Evolutionary conservation across 2,113 vertebrate species (phyloP).

Genomic region (Meriones unguiculatus): DNA sequence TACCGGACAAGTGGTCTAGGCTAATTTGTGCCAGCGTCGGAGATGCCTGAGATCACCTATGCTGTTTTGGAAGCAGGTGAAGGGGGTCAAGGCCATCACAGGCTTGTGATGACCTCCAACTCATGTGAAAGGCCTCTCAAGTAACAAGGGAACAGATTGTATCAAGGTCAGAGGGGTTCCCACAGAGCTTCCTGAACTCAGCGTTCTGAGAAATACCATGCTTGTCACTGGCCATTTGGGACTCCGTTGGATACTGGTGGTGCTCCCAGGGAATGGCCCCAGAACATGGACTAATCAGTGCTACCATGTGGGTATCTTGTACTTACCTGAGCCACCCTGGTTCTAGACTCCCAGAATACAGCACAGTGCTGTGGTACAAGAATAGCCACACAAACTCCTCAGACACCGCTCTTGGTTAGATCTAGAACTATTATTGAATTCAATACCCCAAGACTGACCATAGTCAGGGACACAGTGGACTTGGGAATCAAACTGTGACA

Average conservation of each 20-base stretch:
- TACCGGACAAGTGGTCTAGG: background rate
- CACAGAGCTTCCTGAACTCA: background rate
- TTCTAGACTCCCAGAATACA: background rate
- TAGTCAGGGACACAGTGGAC: no score
- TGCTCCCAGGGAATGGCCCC: background rate
- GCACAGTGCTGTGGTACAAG: background rate
- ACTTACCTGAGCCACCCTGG: background rate
- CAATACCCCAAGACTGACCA: no score
- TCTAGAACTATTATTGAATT: no score
- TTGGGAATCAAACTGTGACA: no score
- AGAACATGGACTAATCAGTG: background rate
- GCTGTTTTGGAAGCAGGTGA: background rate
- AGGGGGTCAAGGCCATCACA: background rate
- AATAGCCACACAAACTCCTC: no score
- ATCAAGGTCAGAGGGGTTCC: background rate
- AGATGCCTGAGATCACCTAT: background rate
- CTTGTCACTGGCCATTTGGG: background rate
- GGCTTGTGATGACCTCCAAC: background rate
- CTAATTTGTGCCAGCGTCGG: background rate
- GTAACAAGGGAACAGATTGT: background rate
- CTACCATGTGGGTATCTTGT: background rate
- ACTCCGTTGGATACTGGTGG: background rate
- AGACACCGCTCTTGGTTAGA: no score
- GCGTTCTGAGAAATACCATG: background rate
- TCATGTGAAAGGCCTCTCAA: background rate